Evolutionary conservation across 2,113 vertebrate genomes (phyloP).

Genomic region (Stegostoma tigrinum): DNA sequence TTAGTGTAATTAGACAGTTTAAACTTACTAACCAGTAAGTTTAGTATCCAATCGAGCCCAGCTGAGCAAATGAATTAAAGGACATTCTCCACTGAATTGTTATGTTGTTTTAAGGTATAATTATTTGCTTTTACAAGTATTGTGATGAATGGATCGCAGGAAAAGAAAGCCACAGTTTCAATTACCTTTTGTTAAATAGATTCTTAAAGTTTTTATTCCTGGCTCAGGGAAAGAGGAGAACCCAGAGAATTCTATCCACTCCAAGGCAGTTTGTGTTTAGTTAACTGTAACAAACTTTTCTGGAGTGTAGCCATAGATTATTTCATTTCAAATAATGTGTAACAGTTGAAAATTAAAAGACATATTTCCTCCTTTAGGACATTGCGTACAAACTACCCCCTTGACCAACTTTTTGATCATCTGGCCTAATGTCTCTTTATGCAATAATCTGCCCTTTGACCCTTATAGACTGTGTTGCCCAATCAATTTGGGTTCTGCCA

Average conservation of each 20-base stretch:
- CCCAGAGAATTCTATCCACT: background rate
- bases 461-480: no score
- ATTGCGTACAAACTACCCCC: no score
- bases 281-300: background rate
- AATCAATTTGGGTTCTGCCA: no score
- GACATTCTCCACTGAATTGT: background rate
- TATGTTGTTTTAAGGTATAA: background rate
- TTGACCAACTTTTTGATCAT: background rate
- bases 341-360: background rate
- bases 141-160: conserved; percentile 9
- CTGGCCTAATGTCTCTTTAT: background rate
- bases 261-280: background rate
- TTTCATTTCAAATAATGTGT: background rate
- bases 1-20: background rate
- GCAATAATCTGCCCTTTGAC: no score
- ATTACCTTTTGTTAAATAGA: background rate
- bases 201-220: conserved; percentile 3
- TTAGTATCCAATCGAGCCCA: background rate
- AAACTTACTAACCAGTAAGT: background rate
- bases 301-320: background rate
- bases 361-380: background rate
- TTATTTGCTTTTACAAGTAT: conserved; percentile 7
- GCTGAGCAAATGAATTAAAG: conserved; percentile 13
- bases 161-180: background rate
- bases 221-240: background rate